These are phyloP conservation scores for Mycteria americana DNA, from an alignment of 2,797 vertebrate species.

Conservation along the genomic window DNA sequence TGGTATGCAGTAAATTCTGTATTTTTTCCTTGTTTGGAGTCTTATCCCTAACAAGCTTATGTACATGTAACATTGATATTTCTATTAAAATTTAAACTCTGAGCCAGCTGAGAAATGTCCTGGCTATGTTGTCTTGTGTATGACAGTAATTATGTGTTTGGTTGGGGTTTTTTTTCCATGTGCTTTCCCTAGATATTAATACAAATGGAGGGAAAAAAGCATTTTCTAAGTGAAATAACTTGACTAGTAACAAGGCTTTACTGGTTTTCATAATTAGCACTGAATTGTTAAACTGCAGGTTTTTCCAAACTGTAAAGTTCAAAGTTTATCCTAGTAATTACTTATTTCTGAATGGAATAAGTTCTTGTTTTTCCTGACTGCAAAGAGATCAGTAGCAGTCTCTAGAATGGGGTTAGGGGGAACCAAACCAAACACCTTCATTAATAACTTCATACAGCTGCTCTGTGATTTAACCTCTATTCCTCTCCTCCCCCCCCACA, in stretches of 20 bases:
- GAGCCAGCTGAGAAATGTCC: background rate
- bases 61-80: background rate
- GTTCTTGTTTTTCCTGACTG: background rate
- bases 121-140: background rate
- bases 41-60: background rate
- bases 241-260: background rate
- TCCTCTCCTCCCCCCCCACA: background rate
- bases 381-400: background rate
- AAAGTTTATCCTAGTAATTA: background rate
- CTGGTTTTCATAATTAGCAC: background rate
- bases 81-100: conserved; percentile 8
- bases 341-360: background rate
- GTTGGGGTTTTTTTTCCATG: background rate
- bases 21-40: background rate
- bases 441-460: background rate
- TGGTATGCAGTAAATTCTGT: background rate
- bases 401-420: background rate
- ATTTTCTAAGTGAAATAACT: background rate
- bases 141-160: background rate
- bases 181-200: background rate
- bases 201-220: background rate
- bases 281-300: background rate
- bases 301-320: background rate
- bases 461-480: background rate
- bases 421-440: background rate